Evolutionary conservation across 2,888 invertebrate genomes (phyloP).

Genomic region (Physocephala rufipes): DNA sequence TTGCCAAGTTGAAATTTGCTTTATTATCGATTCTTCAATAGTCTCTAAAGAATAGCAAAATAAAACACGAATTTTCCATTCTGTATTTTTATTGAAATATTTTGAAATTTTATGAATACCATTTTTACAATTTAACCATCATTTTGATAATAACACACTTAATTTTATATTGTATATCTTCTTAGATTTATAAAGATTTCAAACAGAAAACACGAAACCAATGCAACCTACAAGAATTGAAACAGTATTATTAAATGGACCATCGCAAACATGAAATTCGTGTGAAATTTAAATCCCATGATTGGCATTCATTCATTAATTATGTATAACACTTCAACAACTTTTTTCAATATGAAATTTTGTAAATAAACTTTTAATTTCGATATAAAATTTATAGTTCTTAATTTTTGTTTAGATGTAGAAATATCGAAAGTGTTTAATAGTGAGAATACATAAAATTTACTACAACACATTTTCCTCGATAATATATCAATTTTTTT

Average conservation of each 20-base stretch:
- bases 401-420: neutral
- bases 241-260: neutral
- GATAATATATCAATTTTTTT: constrained; percentile 20
- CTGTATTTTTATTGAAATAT: constrained; percentile 9
- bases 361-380: constrained; percentile 23
- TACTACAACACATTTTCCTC: neutral
- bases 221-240: neutral
- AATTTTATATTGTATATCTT: neutral
- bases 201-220: neutral
- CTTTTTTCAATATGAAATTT: neutral
- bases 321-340: neutral
- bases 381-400: neutral
- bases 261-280: neutral
- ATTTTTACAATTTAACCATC: constrained; percentile 14
- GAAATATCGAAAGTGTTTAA: constrained; percentile 17
- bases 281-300: neutral
- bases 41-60: no score
- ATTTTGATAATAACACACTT: neutral
- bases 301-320: neutral
- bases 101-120: constrained; percentile 2
- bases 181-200: neutral
- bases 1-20: no score
- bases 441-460: constrained; percentile 16
- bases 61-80: neutral
- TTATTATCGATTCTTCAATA: no score